These are phyloP conservation scores for Merodon equestris DNA, from an alignment of 2,888 invertebrate species.

Conservation along the genomic window DNA sequence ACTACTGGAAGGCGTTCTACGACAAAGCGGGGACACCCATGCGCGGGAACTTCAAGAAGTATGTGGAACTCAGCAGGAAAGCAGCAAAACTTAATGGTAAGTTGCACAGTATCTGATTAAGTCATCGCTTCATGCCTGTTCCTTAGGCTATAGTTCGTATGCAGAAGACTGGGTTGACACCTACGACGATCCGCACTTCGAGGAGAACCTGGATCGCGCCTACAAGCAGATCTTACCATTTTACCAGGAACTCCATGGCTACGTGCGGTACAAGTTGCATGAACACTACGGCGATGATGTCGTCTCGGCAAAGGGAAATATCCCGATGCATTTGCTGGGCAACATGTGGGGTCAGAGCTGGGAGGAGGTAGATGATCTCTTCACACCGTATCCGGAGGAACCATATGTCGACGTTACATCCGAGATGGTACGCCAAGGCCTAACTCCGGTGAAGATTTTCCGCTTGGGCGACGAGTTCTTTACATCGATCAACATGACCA, in stretches of 20 bases:
- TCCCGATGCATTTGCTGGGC: slow-evolving; percentile 89
- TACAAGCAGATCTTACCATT: slow-evolving; percentile 88
- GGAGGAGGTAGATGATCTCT: slow-evolving; percentile 80
- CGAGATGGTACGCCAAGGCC: slow-evolving; percentile 85
- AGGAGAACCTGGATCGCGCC: slow-evolving; percentile 83
- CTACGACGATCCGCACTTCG: slow-evolving; percentile 86
- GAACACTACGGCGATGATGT: slow-evolving; percentile 85
- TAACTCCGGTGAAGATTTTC: slow-evolving; percentile 88
- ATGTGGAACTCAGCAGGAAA: slow-evolving; percentile 84
- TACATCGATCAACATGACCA: slow-evolving; percentile 87
- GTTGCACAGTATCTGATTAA: slow-evolving; percentile 39
- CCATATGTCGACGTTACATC: slow-evolving; percentile 85
- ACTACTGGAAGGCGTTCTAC: slow-evolving; percentile 91
- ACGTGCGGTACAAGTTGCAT: slow-evolving; percentile 85
- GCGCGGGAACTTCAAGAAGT: slow-evolving; percentile 82
- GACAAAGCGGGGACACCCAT: slow-evolving; percentile 85
- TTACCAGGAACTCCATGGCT: slow-evolving; percentile 90
- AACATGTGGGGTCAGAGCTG: slow-evolving; percentile 92
- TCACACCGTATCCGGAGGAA: slow-evolving; percentile 86
- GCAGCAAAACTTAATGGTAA: slow-evolving; percentile 85
- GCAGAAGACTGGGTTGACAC: slow-evolving; percentile 86
- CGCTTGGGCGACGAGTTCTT: slow-evolving; percentile 91
- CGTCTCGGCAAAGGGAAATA: slow-evolving; percentile 84
- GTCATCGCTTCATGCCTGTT: not conserved
- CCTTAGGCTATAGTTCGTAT: slow-evolving; percentile 83